Conservation (phyloP, 2,888 invertebrate genomes). For the Drymonia ruficornis region DNA sequence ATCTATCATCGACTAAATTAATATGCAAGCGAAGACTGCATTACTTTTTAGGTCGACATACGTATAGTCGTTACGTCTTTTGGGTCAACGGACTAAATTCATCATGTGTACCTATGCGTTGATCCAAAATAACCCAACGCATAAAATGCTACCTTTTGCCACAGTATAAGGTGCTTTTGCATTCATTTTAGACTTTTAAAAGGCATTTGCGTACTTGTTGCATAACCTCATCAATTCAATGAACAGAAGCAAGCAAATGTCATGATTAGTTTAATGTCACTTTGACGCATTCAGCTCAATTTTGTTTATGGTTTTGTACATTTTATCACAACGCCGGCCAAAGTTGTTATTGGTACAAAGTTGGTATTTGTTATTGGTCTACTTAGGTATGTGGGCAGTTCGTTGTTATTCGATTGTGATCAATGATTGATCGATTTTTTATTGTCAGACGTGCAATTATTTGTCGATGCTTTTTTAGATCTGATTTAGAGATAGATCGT, state of each 20-base stretch:
- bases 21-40: slow-evolving; percentile 7
- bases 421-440: slow-evolving; percentile 17
- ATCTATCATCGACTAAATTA: slow-evolving; percentile 7
- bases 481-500: neutral
- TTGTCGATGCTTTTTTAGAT: neutral
- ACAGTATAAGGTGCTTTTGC: no score
- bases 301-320: no score
- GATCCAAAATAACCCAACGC: neutral
- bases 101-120: neutral
- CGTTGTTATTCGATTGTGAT: slow-evolving; percentile 13
- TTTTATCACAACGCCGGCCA: no score
- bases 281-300: neutral
- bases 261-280: no score
- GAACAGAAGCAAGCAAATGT: no score
- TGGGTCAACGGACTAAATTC: slow-evolving; percentile 19
- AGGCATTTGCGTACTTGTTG: no score
- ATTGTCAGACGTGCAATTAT: neutral
- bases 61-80: slow-evolving; percentile 2
- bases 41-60: slow-evolving; percentile 6
- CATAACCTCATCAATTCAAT: no score
- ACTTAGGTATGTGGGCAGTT: slow-evolving; percentile 4
- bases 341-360: neutral
- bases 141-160: no score
- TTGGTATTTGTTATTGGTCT: slow-evolving; percentile 6
- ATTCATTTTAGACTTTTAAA: no score